Evolutionary conservation across 2,113 vertebrate genomes (phyloP).

Genomic region (Carollia perspicillata): DNA sequence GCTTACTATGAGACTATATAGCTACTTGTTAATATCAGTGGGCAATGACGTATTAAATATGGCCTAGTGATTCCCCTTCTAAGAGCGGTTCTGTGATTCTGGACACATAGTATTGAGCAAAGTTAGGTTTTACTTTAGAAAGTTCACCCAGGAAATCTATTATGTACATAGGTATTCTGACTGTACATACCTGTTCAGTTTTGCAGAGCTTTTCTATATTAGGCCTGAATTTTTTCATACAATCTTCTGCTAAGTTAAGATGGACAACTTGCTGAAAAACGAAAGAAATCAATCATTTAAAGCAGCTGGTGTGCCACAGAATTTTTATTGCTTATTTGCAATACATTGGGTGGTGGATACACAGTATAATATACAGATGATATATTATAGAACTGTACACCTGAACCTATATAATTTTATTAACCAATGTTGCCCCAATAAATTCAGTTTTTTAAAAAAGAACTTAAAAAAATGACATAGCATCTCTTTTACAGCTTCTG

Average conservation of each 20-base stretch:
- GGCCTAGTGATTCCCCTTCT: neutral
- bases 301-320: neutral
- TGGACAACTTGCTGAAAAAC: slow-evolving; percentile 92
- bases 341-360: neutral
- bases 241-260: slow-evolving; percentile 94
- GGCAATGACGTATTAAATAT: neutral
- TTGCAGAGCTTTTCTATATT: slow-evolving; percentile 96
- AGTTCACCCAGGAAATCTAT: neutral
- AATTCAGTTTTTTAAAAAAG: neutral
- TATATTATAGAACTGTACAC: too few species aligned
- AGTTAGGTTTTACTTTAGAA: neutral
- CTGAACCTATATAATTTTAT: too few species aligned
- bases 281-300: slow-evolving; percentile 36
- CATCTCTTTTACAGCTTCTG: neutral
- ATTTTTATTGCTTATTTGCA: too few species aligned
- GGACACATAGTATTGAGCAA: neutral
- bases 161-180: neutral
- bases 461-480: neutral
- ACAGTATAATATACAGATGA: neutral
- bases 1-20: neutral
- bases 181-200: slow-evolving; percentile 92
- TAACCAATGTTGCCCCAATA: neutral
- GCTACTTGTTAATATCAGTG: neutral
- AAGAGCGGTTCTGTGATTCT: neutral
- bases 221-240: slow-evolving; percentile 90